Conservation (phyloP, 2,888 invertebrate genomes). For the Leptinotarsa haldemani region DNA sequence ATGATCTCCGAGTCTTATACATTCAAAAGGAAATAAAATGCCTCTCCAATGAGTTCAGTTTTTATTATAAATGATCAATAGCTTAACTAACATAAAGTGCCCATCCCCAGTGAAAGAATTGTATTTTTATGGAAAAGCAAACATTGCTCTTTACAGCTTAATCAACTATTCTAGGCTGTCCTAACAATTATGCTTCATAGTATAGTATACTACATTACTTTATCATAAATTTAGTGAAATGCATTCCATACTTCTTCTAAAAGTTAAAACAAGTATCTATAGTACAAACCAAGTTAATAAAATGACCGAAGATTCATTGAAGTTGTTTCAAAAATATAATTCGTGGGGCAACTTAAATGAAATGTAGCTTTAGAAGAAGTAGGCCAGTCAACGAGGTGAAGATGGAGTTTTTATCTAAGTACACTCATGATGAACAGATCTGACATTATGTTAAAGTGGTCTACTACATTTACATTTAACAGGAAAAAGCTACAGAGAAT, state of each 20-base stretch:
- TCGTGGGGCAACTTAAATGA: conserved; percentile 30
- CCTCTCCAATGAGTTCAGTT: conserved; percentile 48
- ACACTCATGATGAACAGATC: conserved; percentile 61
- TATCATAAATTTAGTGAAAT: conserved; percentile 54
- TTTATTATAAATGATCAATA: conserved; percentile 67
- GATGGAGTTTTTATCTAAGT: conserved; percentile 56
- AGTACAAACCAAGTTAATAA: conserved; percentile 48
- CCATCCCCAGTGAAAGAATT: conserved; percentile 66
- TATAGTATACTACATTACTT: conserved; percentile 51
- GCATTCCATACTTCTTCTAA: conserved; percentile 51
- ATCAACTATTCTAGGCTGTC: conserved; percentile 64
- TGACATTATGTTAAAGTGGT: conserved; percentile 50
- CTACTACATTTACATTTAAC: conserved; percentile 46
- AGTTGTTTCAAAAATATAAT: conserved; percentile 19
- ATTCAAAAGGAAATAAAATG: conserved; percentile 23
- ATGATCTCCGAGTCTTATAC: too few species aligned
- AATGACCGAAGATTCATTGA: conserved; percentile 30
- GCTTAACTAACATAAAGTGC: conserved; percentile 67
- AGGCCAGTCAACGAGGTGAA: conserved; percentile 51
- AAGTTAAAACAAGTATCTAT: conserved; percentile 43
- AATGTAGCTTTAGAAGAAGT: conserved; percentile 45
- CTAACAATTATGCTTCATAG: conserved; percentile 62
- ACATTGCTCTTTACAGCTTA: conserved; percentile 66
- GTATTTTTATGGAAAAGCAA: conserved; percentile 62
- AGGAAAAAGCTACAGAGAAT: conserved; percentile 32